phyloP scores from a whole-genome alignment of 2,888 invertebrate species.

The Calameuta idolon region DNA sequence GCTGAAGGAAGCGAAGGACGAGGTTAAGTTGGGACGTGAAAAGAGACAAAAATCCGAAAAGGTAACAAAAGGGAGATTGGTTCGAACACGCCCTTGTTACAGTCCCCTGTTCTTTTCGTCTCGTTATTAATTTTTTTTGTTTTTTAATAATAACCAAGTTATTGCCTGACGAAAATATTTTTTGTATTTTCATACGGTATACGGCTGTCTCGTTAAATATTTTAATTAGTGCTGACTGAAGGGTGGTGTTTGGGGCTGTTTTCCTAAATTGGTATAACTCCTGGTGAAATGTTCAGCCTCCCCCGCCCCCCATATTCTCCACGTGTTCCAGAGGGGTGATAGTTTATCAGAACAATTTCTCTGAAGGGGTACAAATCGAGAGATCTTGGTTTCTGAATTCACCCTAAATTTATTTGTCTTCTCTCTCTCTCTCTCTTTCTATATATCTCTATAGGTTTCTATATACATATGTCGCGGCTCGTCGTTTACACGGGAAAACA shows the following conservation, averaged over 20 bases:
- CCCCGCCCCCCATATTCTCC: not conserved
- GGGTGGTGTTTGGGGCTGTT: not conserved
- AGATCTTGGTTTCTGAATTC: not conserved
- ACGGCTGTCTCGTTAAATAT: not conserved
- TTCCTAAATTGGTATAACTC: not conserved
- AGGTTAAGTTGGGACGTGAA: slow-evolving; percentile 54
- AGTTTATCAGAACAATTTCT: not conserved
- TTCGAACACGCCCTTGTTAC: not conserved
- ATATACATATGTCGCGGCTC: not conserved
- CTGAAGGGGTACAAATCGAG: not conserved
- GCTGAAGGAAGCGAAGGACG: slow-evolving; percentile 59
- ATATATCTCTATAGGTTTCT: not conserved
- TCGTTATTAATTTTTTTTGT: not conserved
- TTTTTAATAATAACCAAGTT: not conserved
- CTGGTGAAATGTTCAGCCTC: not conserved
- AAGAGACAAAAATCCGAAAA: slow-evolving; percentile 52
- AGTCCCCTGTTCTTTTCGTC: not conserved
- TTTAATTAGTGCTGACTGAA: not conserved
- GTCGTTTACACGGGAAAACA: not conserved
- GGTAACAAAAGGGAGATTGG: slow-evolving; percentile 37
- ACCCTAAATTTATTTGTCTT: not conserved
- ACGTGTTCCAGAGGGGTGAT: not conserved
- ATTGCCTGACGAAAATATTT: not conserved
- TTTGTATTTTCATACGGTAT: not conserved
- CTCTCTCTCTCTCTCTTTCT: no score